Evolutionary conservation across 1,140 invertebrate genomes (phyloP).

Genomic region (Harlomillsia oculata): DNA sequence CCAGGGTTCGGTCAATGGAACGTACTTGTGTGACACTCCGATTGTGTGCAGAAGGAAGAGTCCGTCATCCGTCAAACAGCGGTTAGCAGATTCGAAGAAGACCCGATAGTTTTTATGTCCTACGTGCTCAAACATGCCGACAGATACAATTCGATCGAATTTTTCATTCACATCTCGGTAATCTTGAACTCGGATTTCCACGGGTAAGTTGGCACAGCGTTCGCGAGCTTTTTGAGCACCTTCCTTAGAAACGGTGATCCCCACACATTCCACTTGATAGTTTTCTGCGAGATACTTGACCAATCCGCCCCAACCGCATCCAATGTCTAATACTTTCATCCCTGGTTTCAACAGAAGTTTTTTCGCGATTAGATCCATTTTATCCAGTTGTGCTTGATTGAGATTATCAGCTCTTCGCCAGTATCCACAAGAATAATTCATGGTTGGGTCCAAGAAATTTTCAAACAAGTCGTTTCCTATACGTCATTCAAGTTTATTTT

Average conservation of each 20-base stretch:
- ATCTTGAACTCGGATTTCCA: slow-evolving; percentile 25
- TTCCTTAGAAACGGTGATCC: slow-evolving; percentile 28
- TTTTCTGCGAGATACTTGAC: slow-evolving; percentile 25
- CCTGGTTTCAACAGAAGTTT: slow-evolving; percentile 35
- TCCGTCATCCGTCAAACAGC: slow-evolving; percentile 28
- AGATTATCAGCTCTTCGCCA: slow-evolving; percentile 18
- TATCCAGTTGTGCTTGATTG: slow-evolving; percentile 35
- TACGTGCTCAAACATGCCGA: slow-evolving; percentile 35
- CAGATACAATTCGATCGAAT: slow-evolving; percentile 31
- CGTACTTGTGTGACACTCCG: slow-evolving; percentile 17
- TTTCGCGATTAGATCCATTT: slow-evolving; percentile 36
- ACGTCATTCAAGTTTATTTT: neutral
- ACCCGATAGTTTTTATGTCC: slow-evolving; percentile 26
- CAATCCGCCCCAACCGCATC: slow-evolving; percentile 37
- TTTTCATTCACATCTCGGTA: slow-evolving; percentile 32
- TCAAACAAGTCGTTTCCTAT: slow-evolving; percentile 10
- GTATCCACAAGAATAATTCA: slow-evolving; percentile 22
- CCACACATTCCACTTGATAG: slow-evolving; percentile 22
- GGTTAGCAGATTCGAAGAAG: slow-evolving; percentile 26
- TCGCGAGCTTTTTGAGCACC: slow-evolving; percentile 16
- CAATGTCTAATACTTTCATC: slow-evolving; percentile 38
- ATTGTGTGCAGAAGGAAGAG: slow-evolving; percentile 32
- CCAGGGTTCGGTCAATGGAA: slow-evolving; percentile 24
- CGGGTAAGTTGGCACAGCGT: slow-evolving; percentile 16
- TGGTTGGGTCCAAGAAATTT: slow-evolving; percentile 10